Evolutionary conservation across 2,888 invertebrate genomes (phyloP).

Genomic region (Rhamnusium bicolor): DNA sequence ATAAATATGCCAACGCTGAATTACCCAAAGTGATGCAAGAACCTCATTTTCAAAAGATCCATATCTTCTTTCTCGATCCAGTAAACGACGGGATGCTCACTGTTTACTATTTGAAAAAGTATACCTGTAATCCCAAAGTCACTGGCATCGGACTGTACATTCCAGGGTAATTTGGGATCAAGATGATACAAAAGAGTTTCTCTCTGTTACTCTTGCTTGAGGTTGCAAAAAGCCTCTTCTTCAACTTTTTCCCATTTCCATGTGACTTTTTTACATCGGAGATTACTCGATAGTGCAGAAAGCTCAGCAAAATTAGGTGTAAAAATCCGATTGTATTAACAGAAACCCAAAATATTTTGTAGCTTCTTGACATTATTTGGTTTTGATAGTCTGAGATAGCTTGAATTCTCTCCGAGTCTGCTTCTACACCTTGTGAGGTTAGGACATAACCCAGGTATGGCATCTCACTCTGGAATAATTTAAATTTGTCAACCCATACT

Average conservation of each 20-base stretch:
- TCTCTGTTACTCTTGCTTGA: background rate
- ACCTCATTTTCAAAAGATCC: constrained; percentile 15
- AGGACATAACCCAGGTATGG: constrained; percentile 51
- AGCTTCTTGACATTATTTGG: no score
- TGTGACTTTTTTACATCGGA: no score
- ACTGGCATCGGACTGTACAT: constrained; percentile 25
- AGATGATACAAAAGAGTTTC: constrained; percentile 31
- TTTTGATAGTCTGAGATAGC: no score
- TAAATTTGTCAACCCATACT: constrained; percentile 46
- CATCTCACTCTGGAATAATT: constrained; percentile 42
- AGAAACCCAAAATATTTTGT: no score
- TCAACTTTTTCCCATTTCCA: constrained; percentile 18
- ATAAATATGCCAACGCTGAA: background rate
- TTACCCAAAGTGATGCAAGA: background rate
- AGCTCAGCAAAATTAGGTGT: no score
- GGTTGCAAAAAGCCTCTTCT: background rate
- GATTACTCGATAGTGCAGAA: no score
- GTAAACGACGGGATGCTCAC: background rate
- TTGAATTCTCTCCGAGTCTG: constrained; percentile 45
- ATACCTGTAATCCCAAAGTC: constrained; percentile 26
- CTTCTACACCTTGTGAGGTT: constrained; percentile 40
- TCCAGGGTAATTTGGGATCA: constrained; percentile 22
- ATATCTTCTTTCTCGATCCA: constrained; percentile 5
- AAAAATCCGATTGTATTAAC: no score
- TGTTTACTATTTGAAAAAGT: no score